phyloP scores from a whole-genome alignment of 1,140 invertebrate genomes.

The Callitettix versicolor region DNA sequence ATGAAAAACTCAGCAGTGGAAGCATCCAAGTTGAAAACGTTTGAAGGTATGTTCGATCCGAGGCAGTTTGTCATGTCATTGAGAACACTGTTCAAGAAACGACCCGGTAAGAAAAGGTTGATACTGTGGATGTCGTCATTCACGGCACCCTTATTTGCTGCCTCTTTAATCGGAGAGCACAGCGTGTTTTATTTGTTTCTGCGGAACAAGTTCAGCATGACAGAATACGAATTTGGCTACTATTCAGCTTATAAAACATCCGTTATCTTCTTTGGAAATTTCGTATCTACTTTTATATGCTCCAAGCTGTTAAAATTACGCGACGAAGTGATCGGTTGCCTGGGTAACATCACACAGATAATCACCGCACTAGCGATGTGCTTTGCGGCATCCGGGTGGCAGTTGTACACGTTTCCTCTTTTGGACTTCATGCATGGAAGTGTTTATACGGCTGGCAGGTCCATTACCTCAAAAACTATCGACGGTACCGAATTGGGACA shows the following conservation, averaged over 20 bases:
- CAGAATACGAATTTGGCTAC: constrained; percentile 21
- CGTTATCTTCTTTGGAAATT: constrained; percentile 16
- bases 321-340: constrained; percentile 22
- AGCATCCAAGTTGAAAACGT: background rate
- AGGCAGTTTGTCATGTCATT: background rate
- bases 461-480: constrained; percentile 19
- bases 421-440: constrained; percentile 22
- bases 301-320: constrained; percentile 15
- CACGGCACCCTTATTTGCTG: constrained; percentile 15
- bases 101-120: constrained; percentile 7
- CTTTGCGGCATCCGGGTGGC: constrained; percentile 10
- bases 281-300: constrained; percentile 18
- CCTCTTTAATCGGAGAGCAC: constrained; percentile 20
- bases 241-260: constrained; percentile 23
- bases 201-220: constrained; percentile 24
- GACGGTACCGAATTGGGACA: too few species aligned
- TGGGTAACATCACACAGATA: constrained; percentile 19
- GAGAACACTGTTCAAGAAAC: background rate
- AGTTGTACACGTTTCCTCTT: constrained; percentile 19
- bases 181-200: constrained; percentile 24
- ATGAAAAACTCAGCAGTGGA: background rate
- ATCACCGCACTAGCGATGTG: constrained; percentile 13
- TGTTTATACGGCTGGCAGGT: constrained; percentile 14
- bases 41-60: too few species aligned
- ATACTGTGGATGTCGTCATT: constrained; percentile 11